Evolutionary conservation across 37 sponge, comb jelly and placozoan genomes (phyloP).

Genomic region (Ianthella basta): DNA sequence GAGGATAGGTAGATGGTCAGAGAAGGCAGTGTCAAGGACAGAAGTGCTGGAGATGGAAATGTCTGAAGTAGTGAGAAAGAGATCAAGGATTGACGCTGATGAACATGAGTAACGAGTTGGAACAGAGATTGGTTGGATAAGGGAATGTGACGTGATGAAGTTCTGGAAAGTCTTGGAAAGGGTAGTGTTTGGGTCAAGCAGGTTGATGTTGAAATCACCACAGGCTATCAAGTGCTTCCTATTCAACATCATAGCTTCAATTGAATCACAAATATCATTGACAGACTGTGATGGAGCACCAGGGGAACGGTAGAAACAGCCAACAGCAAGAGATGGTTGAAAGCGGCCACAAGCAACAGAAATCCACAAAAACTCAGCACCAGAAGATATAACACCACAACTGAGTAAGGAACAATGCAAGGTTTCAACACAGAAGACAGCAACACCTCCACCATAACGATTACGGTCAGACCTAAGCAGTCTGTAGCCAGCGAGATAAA

Average conservation of each 20-base stretch:
- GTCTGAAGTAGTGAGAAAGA: not conserved
- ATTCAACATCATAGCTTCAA: not conserved
- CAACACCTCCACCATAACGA: too few relatives aligned
- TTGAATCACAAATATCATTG: too few relatives aligned
- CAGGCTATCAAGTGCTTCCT: not conserved
- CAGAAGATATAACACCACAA: too few relatives aligned
- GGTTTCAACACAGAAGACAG: too few relatives aligned
- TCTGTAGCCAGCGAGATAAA: too few relatives aligned
- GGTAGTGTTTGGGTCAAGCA: not conserved
- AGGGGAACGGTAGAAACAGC: too few relatives aligned
- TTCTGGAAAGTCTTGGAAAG: not conserved
- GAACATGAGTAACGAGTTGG: not conserved
- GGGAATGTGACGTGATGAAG: slow-evolving; percentile 18
- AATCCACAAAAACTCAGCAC: too few relatives aligned
- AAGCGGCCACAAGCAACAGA: too few relatives aligned
- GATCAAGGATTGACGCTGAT: not conserved
- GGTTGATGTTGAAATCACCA: slow-evolving; percentile 22
- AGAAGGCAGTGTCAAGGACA: not conserved
- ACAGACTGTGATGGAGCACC: too few relatives aligned
- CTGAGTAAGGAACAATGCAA: too few relatives aligned
- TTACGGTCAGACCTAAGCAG: too few relatives aligned
- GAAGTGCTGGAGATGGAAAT: not conserved
- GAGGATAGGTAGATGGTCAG: slow-evolving; percentile 7
- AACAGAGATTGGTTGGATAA: not conserved
- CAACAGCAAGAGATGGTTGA: too few relatives aligned